Percentiles rank a stretch among this genome's conserved stretches.
Conservation (phyloP, 2,888 invertebrate species). For the Pachydiplax longipennis region DNA sequence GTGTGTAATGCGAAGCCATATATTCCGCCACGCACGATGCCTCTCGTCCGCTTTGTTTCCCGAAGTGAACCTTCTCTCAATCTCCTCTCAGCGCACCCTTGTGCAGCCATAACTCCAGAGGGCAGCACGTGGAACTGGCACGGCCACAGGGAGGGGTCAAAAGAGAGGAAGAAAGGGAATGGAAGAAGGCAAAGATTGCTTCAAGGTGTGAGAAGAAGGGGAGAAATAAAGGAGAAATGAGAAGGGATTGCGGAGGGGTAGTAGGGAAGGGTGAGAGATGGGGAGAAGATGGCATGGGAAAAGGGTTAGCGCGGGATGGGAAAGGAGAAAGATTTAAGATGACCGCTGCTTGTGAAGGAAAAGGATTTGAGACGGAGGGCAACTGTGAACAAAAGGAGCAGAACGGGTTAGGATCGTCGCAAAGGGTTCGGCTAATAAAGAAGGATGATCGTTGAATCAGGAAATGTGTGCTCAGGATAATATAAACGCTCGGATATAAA, state of each 20-base stretch:
- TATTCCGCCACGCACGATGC: too few species aligned
- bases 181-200: background rate
- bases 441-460: conserved; percentile 9
- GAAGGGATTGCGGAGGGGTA: background rate
- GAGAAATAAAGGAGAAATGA: conserved; percentile 21
- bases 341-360: background rate
- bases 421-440: conserved; percentile 14
- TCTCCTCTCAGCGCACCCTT: background rate
- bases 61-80: background rate
- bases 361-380: conserved; percentile 17
- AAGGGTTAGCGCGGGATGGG: background rate
- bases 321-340: conserved; percentile 16
- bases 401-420: background rate
- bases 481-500: conserved; percentile 3
- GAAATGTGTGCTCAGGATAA: conserved; percentile 14
- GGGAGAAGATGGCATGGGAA: background rate
- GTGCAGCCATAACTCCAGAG: background rate
- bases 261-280: background rate
- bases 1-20: too few species aligned
- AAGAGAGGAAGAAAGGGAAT: background rate
- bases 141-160: background rate
- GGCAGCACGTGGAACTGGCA: background rate
- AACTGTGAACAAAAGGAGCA: background rate
- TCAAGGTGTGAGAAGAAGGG: conserved; percentile 48
- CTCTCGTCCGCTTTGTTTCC: background rate